Base-by-base conservation (phyloP, 2,797 vertebrate species). In the Yasuhikotakia modesta region DNA sequence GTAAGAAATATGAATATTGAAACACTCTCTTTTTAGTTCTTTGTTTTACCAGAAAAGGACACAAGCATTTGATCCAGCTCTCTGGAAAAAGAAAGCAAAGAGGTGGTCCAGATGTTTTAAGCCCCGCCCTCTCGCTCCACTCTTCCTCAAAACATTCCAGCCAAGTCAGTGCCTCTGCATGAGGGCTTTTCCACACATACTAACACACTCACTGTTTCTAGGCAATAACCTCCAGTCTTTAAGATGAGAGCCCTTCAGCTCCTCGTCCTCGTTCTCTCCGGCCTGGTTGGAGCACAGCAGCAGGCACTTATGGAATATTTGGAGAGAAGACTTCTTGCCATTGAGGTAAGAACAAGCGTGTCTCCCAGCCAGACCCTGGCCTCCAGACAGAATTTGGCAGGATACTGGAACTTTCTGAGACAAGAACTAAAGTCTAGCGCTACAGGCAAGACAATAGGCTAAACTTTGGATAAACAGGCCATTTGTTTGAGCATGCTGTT, bases 231-330 rank as follows among this genome's bases (percentile, higher is more conserved):
- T 65, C 22, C 2, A 5, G 32, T 55, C 46, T 71, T 71, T 11
- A 90, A 87, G 85, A 92, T 91, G 92, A 89, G 88, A 87, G 84
- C 85, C 83, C 91, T 90, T 27, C 82, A 89, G 76, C 80, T 94
- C 27, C 84, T 95, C 67, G 61, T 95, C 76, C 81, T 95, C 83
- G 80, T 93, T 70, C 87, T 95, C 61, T 89, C 93, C 85, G 91
- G 92, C 45, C 83, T 94, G 82, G 87, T 89, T 67, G 63, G 64
- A 1, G 87, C 91, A 78, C 93, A 96, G 90, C 96, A 98, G 89
- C 95, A 96, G 87, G 93, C 96, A 6, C 92, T 98, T 80, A 94
- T 98, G 93, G 96, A 98, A 86, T 99, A 99, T 84, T 93, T 99
- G 91, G 97, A 99, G 89, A 91, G 94, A 76, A 92, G 97, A 76